phyloP scores from a whole-genome alignment of 2,797 vertebrate species.

The Eulemur coronatus region DNA sequence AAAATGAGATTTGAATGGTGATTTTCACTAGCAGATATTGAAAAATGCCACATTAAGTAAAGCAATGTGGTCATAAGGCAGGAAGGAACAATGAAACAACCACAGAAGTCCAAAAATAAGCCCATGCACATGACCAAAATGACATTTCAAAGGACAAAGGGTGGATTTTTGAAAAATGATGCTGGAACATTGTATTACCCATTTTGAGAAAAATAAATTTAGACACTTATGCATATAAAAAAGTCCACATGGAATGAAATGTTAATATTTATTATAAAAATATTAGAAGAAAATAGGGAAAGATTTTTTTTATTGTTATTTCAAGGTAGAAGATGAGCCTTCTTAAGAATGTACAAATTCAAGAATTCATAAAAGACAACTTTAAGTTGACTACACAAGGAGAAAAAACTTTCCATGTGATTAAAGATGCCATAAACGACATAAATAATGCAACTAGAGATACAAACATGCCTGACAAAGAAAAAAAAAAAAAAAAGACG shows the following conservation, averaged over 20 bases:
- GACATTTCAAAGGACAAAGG: not conserved
- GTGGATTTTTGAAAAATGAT: not conserved
- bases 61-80: not conserved
- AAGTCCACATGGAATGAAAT: not conserved
- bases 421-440: not conserved
- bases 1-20: not conserved
- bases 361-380: not conserved
- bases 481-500: not conserved
- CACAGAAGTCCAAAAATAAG: not conserved
- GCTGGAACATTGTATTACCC: not conserved
- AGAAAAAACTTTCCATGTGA: not conserved
- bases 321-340: not conserved
- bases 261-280: not conserved
- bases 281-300: not conserved
- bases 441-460: not conserved
- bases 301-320: not conserved
- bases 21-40: not conserved
- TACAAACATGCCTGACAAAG: not conserved
- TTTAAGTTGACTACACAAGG: not conserved
- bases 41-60: not conserved
- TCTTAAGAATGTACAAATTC: not conserved
- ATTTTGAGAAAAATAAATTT: not conserved
- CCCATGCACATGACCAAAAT: rapidly evolving
- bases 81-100: not conserved
- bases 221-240: not conserved